These are phyloP conservation scores for Rhadinocentrus ornatus DNA, from an alignment of 2,797 vertebrate species.

Conservation along the genomic window DNA sequence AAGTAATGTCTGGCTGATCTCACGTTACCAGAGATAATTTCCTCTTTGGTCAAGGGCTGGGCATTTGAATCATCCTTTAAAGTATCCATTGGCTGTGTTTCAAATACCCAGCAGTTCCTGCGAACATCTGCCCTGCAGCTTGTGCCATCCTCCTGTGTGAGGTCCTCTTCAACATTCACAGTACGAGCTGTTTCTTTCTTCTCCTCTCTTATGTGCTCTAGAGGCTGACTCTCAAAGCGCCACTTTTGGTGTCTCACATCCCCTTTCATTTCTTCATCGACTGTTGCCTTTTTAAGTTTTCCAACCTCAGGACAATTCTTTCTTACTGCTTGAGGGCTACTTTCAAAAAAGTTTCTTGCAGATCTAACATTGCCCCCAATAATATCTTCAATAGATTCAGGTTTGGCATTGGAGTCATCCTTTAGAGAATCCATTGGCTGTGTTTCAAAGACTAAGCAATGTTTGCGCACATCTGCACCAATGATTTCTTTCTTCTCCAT, in stretches of 20 bases:
- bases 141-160: conserved; percentile 85
- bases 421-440: conserved; percentile 89
- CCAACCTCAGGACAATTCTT: conserved; percentile 85
- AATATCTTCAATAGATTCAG: conserved; percentile 82
- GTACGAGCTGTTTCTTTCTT: conserved; percentile 85
- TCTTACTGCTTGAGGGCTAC: conserved; percentile 82
- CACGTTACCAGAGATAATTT: conserved; percentile 89
- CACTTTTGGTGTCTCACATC: conserved; percentile 92
- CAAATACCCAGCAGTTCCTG: conserved; percentile 91
- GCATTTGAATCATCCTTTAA: conserved; percentile 86
- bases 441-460: conserved; percentile 92
- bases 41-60: conserved; percentile 74
- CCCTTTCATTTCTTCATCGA: conserved; percentile 86
- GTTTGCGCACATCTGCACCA: conserved; percentile 88
- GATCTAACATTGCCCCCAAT: conserved; percentile 90
- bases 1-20: conserved; percentile 89
- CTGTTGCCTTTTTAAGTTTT: conserved; percentile 84
- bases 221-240: conserved; percentile 90
- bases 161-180: conserved; percentile 85
- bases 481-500: conserved; percentile 83
- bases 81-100: conserved; percentile 90
- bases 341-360: conserved; percentile 91
- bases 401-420: conserved; percentile 81
- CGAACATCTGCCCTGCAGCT: conserved; percentile 84
- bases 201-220: conserved; percentile 90